These are phyloP conservation scores for Chouioia cunea DNA, from an alignment of 2,888 invertebrate genomes.

Conservation along the genomic window DNA sequence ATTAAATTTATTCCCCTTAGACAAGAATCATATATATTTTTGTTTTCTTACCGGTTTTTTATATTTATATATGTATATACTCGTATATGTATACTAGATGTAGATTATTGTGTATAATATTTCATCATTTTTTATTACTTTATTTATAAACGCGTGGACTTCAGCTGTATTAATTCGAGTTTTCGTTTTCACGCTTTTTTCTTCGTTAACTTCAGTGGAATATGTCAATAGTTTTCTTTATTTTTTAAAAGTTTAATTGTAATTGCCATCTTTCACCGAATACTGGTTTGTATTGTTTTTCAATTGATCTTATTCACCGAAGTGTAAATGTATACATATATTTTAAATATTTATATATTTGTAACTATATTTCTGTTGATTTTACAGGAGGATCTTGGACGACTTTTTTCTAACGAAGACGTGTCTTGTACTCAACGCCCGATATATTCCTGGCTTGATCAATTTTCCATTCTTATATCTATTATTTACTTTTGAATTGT, in stretches of 20 bases:
- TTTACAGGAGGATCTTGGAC: conserved; percentile 39
- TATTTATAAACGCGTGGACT: conserved; percentile 66
- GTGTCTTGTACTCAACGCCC: conserved; percentile 35
- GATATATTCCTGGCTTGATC: conserved; percentile 25
- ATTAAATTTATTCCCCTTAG: conserved; percentile 48
- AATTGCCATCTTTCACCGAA: conserved; percentile 33
- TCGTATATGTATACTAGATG: conserved; percentile 55
- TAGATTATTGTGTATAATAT: conserved; percentile 58
- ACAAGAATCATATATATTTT: conserved; percentile 53
- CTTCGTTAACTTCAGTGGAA: conserved; percentile 36
- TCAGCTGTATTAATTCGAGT: conserved; percentile 53
- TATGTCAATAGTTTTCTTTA: conserved; percentile 20
- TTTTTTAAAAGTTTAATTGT: conserved; percentile 26
- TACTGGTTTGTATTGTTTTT: conserved; percentile 50
- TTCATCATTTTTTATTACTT: conserved; percentile 60
- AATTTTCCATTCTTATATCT: background rate
- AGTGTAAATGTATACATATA: conserved; percentile 43
- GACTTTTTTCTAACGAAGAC: conserved; percentile 42
- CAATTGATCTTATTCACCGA: conserved; percentile 60
- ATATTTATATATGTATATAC: conserved; percentile 56
- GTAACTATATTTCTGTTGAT: too few relatives aligned
- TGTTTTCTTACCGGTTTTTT: conserved; percentile 50
- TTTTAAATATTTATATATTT: conserved; percentile 53
- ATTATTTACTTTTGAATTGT: too few relatives aligned
- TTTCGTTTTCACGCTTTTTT: conserved; percentile 47